Percentiles rank a stretch among this genome's conserved stretches.
Conservation (phyloP, 2,888 invertebrate genomes). For the Himalopsyche tibetana region DNA sequence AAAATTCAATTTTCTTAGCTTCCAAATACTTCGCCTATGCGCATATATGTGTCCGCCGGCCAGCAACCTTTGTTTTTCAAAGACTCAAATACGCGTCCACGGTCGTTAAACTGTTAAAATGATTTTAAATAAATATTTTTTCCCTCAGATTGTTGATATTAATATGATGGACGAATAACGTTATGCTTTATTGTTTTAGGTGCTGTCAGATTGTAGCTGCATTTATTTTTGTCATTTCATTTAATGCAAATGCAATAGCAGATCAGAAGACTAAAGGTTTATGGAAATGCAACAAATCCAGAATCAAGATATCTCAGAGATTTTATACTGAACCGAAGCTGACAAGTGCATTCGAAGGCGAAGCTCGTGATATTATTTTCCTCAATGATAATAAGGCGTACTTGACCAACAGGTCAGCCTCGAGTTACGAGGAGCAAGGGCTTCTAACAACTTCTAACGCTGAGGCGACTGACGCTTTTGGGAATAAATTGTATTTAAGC, state of each 20-base stretch:
- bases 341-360: neutral
- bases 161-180: too few species aligned
- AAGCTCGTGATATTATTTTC: neutral
- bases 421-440: neutral
- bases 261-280: neutral
- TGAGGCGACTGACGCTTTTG: neutral
- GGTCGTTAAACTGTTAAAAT: too few species aligned
- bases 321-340: neutral
- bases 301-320: conserved; percentile 9
- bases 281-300: neutral
- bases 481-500: neutral
- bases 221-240: neutral
- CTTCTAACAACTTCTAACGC: neutral
- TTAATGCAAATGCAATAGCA: neutral
- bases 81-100: too few species aligned
- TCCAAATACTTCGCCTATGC: too few species aligned
- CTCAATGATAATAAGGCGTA: neutral
- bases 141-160: too few species aligned
- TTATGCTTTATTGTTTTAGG: neutral
- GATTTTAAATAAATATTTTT: too few species aligned
- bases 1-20: too few species aligned
- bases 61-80: too few species aligned
- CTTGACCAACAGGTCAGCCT: neutral
- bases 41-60: too few species aligned
- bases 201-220: neutral